Evolutionary conservation across 92 coral and sea anemone species (phyloP).

Genomic region (Palythoa grandiflora): DNA sequence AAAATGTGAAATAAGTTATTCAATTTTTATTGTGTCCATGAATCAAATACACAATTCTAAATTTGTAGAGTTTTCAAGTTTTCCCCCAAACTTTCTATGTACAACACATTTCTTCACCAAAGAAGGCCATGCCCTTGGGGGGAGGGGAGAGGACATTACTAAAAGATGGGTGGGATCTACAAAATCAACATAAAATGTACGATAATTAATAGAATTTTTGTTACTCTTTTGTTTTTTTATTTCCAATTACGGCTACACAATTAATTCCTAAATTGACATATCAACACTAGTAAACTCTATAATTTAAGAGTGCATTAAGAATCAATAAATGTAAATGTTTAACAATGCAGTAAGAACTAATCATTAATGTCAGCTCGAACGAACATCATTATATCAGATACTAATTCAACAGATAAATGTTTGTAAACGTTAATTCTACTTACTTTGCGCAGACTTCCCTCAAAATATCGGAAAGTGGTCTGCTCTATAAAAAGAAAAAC

Average conservation of each 20-base stretch:
- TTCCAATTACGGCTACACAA: neutral
- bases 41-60: neutral
- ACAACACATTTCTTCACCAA: neutral
- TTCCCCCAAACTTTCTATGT: neutral
- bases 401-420: neutral
- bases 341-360: neutral
- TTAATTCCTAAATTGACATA: slow-evolving; percentile 10
- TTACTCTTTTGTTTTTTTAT: neutral
- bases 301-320: neutral
- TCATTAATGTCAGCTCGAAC: neutral
- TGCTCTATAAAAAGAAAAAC: slow-evolving; percentile 60
- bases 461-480: slow-evolving; percentile 79
- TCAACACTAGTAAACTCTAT: slow-evolving; percentile 1
- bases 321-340: neutral
- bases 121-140: neutral
- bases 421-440: slow-evolving; percentile 34
- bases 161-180: slow-evolving; percentile 18
- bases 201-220: neutral
- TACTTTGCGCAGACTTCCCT: slow-evolving; percentile 81
- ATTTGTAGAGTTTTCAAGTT: neutral
- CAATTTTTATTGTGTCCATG: neutral
- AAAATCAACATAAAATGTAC: neutral
- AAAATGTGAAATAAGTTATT: neutral
- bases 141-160: neutral
- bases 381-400: neutral